Evolutionary conservation across 1,140 invertebrate genomes (phyloP).

Genomic region (Brachionus sp.): DNA sequence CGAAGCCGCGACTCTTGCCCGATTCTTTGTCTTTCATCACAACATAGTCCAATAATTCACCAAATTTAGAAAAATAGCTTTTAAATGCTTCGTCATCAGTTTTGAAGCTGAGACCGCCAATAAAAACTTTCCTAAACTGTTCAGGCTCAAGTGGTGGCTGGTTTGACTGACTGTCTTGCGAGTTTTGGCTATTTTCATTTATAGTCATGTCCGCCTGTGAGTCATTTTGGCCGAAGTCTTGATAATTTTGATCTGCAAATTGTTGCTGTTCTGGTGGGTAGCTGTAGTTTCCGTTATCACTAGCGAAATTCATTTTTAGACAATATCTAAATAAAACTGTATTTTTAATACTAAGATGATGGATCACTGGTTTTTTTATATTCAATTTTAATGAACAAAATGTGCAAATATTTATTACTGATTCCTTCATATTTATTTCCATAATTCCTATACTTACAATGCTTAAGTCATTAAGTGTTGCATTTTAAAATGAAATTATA

Average conservation of each 20-base stretch:
- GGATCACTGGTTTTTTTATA: neutral
- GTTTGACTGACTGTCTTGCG: neutral
- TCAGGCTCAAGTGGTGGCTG: constrained; percentile 19
- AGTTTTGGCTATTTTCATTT: neutral
- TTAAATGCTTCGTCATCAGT: constrained; percentile 31
- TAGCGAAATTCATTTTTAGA: too few relatives aligned
- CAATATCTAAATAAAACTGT: too few relatives aligned
- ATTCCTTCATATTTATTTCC: constrained; percentile 9
- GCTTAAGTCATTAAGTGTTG: neutral
- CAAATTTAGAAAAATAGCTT: constrained; percentile 41
- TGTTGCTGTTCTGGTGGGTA: too few relatives aligned
- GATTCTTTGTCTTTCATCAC: constrained; percentile 27
- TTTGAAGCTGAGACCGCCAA: constrained; percentile 19
- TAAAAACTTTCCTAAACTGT: constrained; percentile 43
- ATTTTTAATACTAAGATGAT: neutral
- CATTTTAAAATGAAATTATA: too few relatives aligned
- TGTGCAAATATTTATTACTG: constrained; percentile 9
- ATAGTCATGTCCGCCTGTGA: neutral
- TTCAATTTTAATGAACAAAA: neutral
- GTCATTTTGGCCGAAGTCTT: neutral
- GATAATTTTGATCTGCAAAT: neutral
- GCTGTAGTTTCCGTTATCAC: too few relatives aligned
- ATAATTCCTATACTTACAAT: neutral
- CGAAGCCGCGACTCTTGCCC: constrained; percentile 66
- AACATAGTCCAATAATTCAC: constrained; percentile 34